These are phyloP conservation scores for Phylloscopus whistleri DNA, from an alignment of 2,113 vertebrate species.

Conservation along the genomic window DNA sequence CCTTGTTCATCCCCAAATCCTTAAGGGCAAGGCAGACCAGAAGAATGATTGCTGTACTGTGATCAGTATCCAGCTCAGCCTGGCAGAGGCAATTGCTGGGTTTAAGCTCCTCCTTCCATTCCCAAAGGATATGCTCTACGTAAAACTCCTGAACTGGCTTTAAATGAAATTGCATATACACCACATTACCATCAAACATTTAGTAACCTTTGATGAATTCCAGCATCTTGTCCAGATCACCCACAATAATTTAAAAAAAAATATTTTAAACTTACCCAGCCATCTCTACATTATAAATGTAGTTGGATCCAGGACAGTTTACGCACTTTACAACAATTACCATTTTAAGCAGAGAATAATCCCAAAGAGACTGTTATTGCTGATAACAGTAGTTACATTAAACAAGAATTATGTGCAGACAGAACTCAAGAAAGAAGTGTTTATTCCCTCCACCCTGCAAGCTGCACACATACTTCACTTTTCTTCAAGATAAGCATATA, in stretches of 20 bases:
- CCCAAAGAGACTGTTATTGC: background rate
- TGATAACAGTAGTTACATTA: background rate
- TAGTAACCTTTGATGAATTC: background rate
- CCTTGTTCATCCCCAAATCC: background rate
- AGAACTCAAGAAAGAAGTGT: background rate
- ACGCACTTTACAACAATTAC: background rate
- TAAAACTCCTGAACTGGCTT: background rate
- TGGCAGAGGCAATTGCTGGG: background rate
- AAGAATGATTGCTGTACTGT: background rate
- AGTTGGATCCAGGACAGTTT: background rate
- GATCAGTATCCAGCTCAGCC: background rate
- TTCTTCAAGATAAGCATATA: background rate
- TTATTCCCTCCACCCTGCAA: background rate
- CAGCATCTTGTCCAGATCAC: background rate
- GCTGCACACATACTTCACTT: background rate
- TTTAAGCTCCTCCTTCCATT: background rate
- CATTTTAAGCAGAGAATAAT: background rate
- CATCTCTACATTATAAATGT: background rate
- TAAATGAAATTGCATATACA: background rate
- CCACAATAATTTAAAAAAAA: background rate
- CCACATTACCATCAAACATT: background rate
- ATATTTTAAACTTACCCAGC: background rate
- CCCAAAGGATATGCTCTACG: background rate
- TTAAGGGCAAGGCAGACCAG: background rate
- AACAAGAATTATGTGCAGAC: background rate